These are phyloP conservation scores for Caenorhabditis parvicauda DNA, from an alignment of 2,888 invertebrate species.

Conservation along the genomic window DNA sequence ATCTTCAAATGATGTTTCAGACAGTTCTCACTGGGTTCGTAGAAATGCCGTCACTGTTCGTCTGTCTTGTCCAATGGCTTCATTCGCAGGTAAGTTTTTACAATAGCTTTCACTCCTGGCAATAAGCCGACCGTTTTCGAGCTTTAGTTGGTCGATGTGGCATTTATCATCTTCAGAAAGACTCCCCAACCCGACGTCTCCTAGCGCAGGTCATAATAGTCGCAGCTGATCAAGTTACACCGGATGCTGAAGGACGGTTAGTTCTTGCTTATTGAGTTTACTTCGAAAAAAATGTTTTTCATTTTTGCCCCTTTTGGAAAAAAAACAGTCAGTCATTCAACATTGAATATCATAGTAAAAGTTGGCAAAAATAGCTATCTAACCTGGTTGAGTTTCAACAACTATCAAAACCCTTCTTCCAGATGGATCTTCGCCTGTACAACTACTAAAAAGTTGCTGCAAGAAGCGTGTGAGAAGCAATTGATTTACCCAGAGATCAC, in stretches of 20 bases:
- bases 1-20: too few species aligned
- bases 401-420: too few species aligned
- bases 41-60: constrained; percentile 12
- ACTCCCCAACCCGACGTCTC: too few species aligned
- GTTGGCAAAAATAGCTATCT: too few species aligned
- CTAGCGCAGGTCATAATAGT: too few species aligned
- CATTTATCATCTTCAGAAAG: too few species aligned
- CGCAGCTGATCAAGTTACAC: too few species aligned
- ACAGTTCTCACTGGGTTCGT: constrained; percentile 11
- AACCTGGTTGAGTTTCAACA: too few species aligned
- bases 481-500: constrained; percentile 18
- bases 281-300: neutral
- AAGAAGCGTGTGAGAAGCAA: constrained; percentile 11
- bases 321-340: too few species aligned
- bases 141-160: neutral
- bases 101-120: neutral
- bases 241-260: neutral
- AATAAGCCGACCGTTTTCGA: neutral
- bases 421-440: constrained; percentile 13
- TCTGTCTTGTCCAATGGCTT: constrained; percentile 23
- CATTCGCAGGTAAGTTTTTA: constrained; percentile 11
- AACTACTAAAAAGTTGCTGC: constrained; percentile 6
- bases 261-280: neutral
- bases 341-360: too few species aligned
- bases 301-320: neutral